Evolutionary conservation across 2,888 invertebrate species (phyloP).

Genomic region (Diarsia rubi): DNA sequence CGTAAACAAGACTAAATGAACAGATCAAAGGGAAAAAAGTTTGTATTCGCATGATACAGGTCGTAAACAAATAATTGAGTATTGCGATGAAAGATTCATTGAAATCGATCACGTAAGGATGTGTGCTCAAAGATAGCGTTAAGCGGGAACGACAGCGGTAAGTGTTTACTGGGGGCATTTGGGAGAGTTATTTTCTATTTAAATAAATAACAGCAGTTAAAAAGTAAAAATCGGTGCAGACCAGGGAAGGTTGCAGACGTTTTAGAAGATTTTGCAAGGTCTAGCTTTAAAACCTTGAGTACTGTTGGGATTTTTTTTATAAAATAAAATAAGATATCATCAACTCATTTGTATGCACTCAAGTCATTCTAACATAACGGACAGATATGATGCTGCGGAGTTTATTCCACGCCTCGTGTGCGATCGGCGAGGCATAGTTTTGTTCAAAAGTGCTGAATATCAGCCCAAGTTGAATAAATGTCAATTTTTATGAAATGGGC

Average conservation of each 20-base stretch:
- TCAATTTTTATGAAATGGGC: background rate
- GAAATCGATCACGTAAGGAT: slow-evolving; percentile 40
- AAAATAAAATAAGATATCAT: background rate
- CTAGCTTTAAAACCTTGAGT: background rate
- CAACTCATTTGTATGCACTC: background rate
- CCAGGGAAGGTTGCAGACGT: background rate
- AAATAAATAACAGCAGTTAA: background rate
- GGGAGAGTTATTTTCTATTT: too few relatives aligned
- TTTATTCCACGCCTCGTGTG: background rate
- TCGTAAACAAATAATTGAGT: slow-evolving; percentile 38
- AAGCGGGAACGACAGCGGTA: background rate
- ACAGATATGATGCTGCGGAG: background rate
- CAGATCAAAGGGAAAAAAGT: slow-evolving; percentile 48
- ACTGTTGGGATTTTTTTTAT: too few relatives aligned
- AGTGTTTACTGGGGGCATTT: background rate
- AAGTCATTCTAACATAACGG: background rate
- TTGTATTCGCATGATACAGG: slow-evolving; percentile 37
- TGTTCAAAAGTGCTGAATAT: background rate
- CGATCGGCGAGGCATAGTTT: background rate
- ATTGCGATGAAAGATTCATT: slow-evolving; percentile 53
- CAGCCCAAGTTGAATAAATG: background rate
- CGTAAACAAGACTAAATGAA: slow-evolving; percentile 39
- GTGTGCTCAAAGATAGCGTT: background rate
- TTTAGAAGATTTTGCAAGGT: background rate
- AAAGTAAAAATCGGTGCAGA: background rate